These are phyloP conservation scores for Galago senegalensis DNA, from an alignment of 2,797 vertebrate genomes.

Conservation along the genomic window DNA sequence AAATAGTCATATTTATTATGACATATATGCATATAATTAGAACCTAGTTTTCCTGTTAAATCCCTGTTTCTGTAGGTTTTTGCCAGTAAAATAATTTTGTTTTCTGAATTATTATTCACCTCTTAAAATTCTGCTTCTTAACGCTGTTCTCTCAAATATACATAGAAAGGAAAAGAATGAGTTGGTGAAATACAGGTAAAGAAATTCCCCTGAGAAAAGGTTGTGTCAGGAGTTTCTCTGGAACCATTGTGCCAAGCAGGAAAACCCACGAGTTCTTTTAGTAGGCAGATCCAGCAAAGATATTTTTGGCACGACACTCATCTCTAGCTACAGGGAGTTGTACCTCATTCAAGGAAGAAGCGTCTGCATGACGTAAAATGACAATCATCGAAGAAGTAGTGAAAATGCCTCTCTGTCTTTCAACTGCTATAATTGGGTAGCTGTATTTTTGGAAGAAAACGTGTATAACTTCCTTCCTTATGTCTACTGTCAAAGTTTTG, in stretches of 20 bases:
- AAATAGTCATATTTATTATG: conserved; percentile 17
- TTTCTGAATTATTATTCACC: neutral
- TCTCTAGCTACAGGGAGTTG: conserved; percentile 64
- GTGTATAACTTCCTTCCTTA: conserved; percentile 76
- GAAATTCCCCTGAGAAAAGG: neutral
- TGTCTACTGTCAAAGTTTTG: conserved; percentile 71
- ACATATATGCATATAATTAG: neutral
- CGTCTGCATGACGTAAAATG: conserved; percentile 73
- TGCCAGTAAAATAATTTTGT: conserved; percentile 9
- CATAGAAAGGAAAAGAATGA: neutral
- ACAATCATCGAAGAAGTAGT: conserved; percentile 77
- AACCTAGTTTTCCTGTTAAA: neutral
- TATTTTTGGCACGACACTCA: conserved; percentile 42
- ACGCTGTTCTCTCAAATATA: neutral
- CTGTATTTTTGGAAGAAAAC: conserved; percentile 75
- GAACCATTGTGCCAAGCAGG: conserved; percentile 2
- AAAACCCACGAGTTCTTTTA: conserved; percentile 26
- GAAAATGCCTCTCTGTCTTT: conserved; percentile 80
- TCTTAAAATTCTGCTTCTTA: neutral
- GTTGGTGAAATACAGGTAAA: neutral
- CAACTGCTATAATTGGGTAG: conserved; percentile 77
- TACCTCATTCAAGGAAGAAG: conserved; percentile 81
- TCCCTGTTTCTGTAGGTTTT: neutral
- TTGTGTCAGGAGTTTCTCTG: neutral
- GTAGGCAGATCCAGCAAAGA: conserved; percentile 48